A percentile compares a stretch with the other conserved stretches of the same genome.
Conservation (phyloP, 2,113 vertebrate genomes). For the Neolamprologus toae region DNA sequence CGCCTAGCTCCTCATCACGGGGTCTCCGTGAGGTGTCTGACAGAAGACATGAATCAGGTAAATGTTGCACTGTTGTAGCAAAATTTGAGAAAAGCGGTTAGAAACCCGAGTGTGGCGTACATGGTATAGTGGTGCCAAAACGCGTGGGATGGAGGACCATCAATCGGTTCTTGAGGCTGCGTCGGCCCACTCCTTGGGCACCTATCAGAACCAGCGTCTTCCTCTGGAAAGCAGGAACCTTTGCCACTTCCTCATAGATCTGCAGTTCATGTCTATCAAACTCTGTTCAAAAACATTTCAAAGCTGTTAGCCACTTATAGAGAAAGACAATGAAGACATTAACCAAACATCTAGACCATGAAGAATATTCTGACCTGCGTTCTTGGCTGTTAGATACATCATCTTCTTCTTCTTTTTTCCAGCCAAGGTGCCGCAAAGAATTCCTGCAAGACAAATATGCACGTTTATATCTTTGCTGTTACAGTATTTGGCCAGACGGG, state of each 20-base stretch:
- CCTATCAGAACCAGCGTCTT: constrained; percentile 95
- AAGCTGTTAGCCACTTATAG: background rate
- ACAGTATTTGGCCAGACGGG: constrained; percentile 12
- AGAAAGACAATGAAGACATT: background rate
- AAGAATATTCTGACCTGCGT: constrained; percentile 80
- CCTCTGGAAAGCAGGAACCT: constrained; percentile 95
- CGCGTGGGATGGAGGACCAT: constrained; percentile 85
- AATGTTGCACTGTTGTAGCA: background rate
- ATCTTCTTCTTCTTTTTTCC: constrained; percentile 98
- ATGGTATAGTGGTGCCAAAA: constrained; percentile 95
- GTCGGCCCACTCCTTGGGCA: constrained; percentile 93
- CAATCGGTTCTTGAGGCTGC: constrained; percentile 95
- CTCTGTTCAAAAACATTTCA: constrained; percentile 68
- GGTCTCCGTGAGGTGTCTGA: constrained; percentile 90
- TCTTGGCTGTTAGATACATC: constrained; percentile 98
- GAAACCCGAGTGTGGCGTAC: constrained; percentile 44
- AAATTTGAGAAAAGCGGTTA: background rate
- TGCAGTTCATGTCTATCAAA: constrained; percentile 98
- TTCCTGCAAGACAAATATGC: constrained; percentile 68
- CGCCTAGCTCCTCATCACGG: constrained; percentile 89
- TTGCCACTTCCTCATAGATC: constrained; percentile 96
- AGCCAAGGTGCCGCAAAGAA: constrained; percentile 90
- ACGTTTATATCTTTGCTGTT: background rate
- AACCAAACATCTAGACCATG: background rate
- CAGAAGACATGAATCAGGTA: background rate